These are phyloP conservation scores for Temnothorax ravouxi DNA, from an alignment of 2,888 invertebrate species.

Conservation along the genomic window DNA sequence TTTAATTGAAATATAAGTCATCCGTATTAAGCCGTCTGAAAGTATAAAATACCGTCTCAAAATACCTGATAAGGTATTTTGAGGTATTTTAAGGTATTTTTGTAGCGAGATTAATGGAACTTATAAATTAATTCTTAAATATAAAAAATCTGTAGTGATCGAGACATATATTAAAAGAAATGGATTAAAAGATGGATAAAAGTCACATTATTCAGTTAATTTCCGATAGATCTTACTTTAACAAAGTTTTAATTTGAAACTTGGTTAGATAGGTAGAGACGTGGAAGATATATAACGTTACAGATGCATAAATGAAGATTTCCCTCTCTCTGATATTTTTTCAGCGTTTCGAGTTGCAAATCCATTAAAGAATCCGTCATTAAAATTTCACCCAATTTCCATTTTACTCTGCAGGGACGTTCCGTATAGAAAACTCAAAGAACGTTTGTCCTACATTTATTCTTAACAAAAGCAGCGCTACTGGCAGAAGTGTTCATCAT, in stretches of 20 bases:
- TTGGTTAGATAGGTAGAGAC: background rate
- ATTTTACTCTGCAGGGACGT: constrained; percentile 18
- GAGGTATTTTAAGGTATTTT: too few relatives aligned
- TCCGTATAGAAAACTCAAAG: constrained; percentile 41
- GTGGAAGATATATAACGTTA: constrained; percentile 11
- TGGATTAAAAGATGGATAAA: background rate
- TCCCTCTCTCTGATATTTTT: background rate
- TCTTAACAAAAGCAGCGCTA: constrained; percentile 36
- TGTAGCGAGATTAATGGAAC: background rate
- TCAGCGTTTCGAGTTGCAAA: background rate
- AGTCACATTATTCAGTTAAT: background rate
- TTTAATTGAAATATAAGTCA: background rate
- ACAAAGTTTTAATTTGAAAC: constrained; percentile 17
- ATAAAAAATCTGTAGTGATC: background rate
- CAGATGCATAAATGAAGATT: constrained; percentile 10
- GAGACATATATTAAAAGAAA: too few relatives aligned
- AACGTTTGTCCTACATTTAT: constrained; percentile 46
- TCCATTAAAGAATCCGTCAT: constrained; percentile 21
- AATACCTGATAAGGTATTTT: background rate
- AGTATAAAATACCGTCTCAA: background rate
- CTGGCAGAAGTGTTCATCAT: constrained; percentile 40
- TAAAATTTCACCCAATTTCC: constrained; percentile 31
- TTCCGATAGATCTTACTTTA: background rate
- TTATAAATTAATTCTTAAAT: background rate
- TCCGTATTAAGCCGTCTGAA: background rate